Base-by-base conservation (phyloP, 2,888 invertebrate genomes). In the Campoplex capitator region DNA sequence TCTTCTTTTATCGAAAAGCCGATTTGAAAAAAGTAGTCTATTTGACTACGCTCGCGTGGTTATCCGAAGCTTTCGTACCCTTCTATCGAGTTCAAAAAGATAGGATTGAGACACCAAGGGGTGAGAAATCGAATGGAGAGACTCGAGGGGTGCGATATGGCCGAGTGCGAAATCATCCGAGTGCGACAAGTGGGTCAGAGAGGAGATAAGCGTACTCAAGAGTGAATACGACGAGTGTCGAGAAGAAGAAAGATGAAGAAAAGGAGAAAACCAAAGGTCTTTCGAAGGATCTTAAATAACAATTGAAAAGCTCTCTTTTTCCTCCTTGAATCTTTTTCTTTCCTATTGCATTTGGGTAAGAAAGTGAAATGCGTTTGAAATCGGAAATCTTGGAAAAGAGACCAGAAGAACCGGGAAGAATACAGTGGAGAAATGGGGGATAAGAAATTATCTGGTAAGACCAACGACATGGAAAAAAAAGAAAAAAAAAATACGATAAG, bases 131-230 rank as follows among this genome's bases (percentile, higher is more conserved):
- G 84, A 79, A 51, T 76, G 65, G 76, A 83, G 16, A 80, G 42
- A 65, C 8, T 65, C 67, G 76, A 51, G 62, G 80, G 73, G 74
- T 32, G 73, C 84, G 62, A 62, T 75, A 75, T 58, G 70, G 68
- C 83, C 76, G 83, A 79, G 58, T 86, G 77, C 84, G 73, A 84
- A 84, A 83, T 88, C 88, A 88, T 65, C 71, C 56, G 83, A 84
- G 87, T 73, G 89, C 82, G 70, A 88, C 85, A 88, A 91, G 87
- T 88, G 83, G 87, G 88, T 89, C 90, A 85, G 23, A 23, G 23
- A 23, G 76, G 86, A 81, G 87, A 89, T 87, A 76, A 75, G 79
- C 70, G 86, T 76, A 78, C 73, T 85, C 70, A 65, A 80, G 54
- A 71, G 84, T 85, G 80, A 85, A 85, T 85, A 76, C 80, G 45